These are phyloP conservation scores for Glyphotaelius pellucidus DNA, from an alignment of 2,888 invertebrate genomes.

Conservation along the genomic window DNA sequence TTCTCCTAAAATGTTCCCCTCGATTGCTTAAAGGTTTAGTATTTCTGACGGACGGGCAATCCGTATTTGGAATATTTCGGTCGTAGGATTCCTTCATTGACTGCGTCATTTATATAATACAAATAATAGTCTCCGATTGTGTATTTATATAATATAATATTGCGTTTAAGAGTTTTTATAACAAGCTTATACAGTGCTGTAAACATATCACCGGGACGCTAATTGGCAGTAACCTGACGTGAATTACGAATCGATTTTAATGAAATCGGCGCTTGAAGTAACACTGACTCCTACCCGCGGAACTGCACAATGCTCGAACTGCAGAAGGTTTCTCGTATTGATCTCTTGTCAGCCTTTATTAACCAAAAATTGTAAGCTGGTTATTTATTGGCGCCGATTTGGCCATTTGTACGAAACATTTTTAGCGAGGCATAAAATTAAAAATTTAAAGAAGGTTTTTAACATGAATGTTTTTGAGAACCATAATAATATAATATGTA, in stretches of 20 bases:
- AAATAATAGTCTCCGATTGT: conserved; percentile 53
- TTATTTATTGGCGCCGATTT: background rate
- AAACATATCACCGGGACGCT: conserved; percentile 60
- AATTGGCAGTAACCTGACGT: conserved; percentile 60
- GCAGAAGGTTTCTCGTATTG: conserved; percentile 12
- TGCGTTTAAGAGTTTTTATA: conserved; percentile 45
- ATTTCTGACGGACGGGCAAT: conserved; percentile 19
- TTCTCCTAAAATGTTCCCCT: background rate
- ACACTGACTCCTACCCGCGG: background rate
- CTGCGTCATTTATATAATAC: conserved; percentile 58
- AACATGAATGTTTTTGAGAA: background rate
- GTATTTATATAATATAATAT: conserved; percentile 48
- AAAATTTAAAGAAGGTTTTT: background rate
- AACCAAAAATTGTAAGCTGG: conserved; percentile 18
- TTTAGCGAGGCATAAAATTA: background rate
- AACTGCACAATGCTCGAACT: background rate
- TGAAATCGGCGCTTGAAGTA: conserved; percentile 48
- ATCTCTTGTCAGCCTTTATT: conserved; percentile 34
- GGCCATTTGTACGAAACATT: background rate
- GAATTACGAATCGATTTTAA: conserved; percentile 61
- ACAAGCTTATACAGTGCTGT: conserved; percentile 43
- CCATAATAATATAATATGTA: background rate
- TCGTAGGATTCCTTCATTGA: conserved; percentile 57
- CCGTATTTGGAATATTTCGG: conserved; percentile 51
- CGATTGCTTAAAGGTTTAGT: background rate